Base-by-base conservation (phyloP, 2,113 vertebrate genomes). In the Baryphthengus martii region DNA sequence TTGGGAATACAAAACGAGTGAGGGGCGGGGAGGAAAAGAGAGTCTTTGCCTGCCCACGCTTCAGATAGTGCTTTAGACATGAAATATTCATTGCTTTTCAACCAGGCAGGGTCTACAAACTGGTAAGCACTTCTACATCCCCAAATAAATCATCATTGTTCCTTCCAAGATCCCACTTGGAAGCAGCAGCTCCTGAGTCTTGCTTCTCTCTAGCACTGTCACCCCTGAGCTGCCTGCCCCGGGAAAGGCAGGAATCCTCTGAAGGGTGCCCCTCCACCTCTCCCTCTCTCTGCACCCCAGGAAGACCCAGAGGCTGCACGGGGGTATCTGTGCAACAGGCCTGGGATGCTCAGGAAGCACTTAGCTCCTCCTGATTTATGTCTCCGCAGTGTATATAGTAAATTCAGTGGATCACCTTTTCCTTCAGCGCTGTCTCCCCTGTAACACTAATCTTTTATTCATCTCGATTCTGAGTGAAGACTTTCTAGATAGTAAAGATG, bases 61-160 rank as follows among this genome's bases (percentile, higher is more conserved):
- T 90, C 85, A 90, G 94, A 96, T 81, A 96, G 77, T 25, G 63
- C 90, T 92, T 95, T 82, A 74, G 85, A 93, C 74, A 88, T 96
- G 94, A 97, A 98, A 97, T 96, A 97, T 96, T 97, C 96, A 96
- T 95, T 67, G 77, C 58, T 53, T 58, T 85, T 75, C 87, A 74
- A 13, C 44, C 44, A 88, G 7, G n/a, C 21, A 19, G 88, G 73
- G 90, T 44, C 91, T 91, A 16, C 77, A 65, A 44, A 52, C 28
- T 33, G 26, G 53, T 5, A 26, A 78, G 44, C 17, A 3, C 59
- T 31, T 68, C 63, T 35, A 1, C 4, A 23, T 20, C 55, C 55
- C 50, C 45, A 49, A 56, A 39, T 35, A 17, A 13, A 1, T 29
- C 20, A 5, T 2, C 23, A 14, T 5, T 3, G 1, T 12, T 49